Base-by-base conservation (phyloP, 1,140 invertebrate genomes). In the Drosophila azteca region DNA sequence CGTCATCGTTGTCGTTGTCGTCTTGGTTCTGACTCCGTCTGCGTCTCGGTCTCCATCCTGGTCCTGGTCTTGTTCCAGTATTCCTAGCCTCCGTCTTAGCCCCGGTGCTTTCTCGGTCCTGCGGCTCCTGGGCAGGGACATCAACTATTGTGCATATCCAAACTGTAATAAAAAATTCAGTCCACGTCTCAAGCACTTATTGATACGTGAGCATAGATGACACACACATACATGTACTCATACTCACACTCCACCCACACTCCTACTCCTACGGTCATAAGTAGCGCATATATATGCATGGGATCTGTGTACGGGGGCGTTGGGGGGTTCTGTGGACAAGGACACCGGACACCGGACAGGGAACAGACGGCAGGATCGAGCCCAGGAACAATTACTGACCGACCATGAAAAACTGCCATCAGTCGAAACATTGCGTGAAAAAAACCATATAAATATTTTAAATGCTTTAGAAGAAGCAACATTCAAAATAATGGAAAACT, bases 121-220 rank as follows among this genome's bases (percentile, higher is more conserved):
- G 52, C 49, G 35, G 53, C 55, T 64, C 52, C 60, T 22, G 49
- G 54, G 22, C 46, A 41, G 57, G 57, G 54, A 67, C 79, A 81
- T 73, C 60, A 73, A 82, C 78, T 82, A 77, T 81, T 82, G 78
- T 81, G 79, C 81, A 84, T 73, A 84, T 59, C 68, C 55, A 66
- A 87, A 60, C 41, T 75, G 64, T 54, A 77, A 84, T 84, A 84
- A 87, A 84, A 84, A 84, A 84, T 84, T 84, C 81, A 84, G 81
- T 81, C 63, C 81, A 84, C 81, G 81, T 84, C 82, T 70, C 82
- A 84, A 87, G 81, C 81, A 87, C 81, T 84, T 84, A 84, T 84
- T 84, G 81, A 84, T 84, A 84, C 81, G 81, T 84, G 81, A 85
- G 81, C 81, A 84, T 84, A 84, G 81, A 84, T 87, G 81, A 66